Percentiles rank a stretch among this genome's conserved stretches.
Evolutionary conservation across 2,888 invertebrate genomes (phyloP).

Genomic region (Cantharis rufa): DNA sequence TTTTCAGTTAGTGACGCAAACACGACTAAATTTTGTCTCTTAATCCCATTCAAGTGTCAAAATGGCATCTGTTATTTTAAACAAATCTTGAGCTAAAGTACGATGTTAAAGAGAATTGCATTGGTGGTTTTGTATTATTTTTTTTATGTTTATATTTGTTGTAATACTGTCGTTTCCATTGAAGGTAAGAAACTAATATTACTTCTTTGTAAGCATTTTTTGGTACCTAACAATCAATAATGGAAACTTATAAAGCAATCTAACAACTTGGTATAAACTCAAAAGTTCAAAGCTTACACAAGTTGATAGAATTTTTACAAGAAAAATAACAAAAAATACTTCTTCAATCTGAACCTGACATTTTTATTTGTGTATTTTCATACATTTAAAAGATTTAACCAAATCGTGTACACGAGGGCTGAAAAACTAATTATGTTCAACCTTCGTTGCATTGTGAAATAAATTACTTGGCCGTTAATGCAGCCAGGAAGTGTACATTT

Average conservation of each 20-base stretch:
- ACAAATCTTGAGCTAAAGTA: slow-evolving; percentile 18
- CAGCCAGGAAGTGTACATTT: not conserved
- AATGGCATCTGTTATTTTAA: slow-evolving; percentile 23
- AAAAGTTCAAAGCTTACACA: slow-evolving; percentile 13
- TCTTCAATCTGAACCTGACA: not conserved
- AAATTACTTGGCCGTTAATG: not conserved
- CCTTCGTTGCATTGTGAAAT: not conserved
- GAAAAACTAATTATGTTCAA: not conserved
- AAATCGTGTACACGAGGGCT: not conserved
- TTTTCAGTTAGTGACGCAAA: slow-evolving; percentile 30
- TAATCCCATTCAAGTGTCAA: slow-evolving; percentile 22
- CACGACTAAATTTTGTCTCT: slow-evolving; percentile 11
- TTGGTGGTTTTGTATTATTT: slow-evolving; percentile 20
- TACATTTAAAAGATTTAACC: slow-evolving; percentile 3
- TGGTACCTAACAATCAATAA: slow-evolving; percentile 18
- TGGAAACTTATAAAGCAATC: slow-evolving; percentile 12
- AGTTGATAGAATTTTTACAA: slow-evolving; percentile 14
- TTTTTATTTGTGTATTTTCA: slow-evolving; percentile 6
- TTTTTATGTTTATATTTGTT: slow-evolving; percentile 17
- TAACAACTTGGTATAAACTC: slow-evolving; percentile 8
- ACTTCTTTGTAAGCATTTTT: slow-evolving; percentile 19
- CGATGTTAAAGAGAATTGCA: slow-evolving; percentile 21
- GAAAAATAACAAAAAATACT: slow-evolving; percentile 3
- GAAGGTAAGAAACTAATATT: slow-evolving; percentile 27
- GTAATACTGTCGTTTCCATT: slow-evolving; percentile 24